Evolutionary conservation across 2,113 vertebrate genomes (phyloP).

Genomic region (Glareola pratincola): DNA sequence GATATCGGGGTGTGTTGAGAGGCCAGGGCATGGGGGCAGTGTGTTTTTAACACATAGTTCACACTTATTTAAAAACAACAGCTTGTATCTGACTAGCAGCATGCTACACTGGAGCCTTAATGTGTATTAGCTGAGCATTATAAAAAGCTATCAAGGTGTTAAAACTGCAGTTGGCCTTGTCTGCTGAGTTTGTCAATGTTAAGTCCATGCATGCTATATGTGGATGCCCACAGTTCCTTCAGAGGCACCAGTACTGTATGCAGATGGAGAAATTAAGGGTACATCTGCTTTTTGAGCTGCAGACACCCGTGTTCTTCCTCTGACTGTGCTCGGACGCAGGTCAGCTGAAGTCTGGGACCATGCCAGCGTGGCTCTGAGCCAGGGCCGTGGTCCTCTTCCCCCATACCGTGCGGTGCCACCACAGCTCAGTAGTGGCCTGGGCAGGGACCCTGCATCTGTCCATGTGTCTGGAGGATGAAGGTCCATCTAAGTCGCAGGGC

Average conservation of each 20-base stretch:
- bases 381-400: background rate
- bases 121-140: background rate
- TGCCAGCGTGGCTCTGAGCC: accelerated
- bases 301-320: background rate
- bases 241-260: background rate
- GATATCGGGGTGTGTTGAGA: background rate
- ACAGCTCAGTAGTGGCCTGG: background rate
- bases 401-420: accelerated
- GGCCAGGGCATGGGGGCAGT: background rate
- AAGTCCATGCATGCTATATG: background rate
- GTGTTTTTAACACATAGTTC: background rate
- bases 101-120: background rate
- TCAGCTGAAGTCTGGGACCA: background rate
- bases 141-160: background rate
- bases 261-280: background rate
- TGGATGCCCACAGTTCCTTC: background rate
- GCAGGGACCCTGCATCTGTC: background rate
- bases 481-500: background rate
- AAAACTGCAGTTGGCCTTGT: background rate
- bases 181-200: background rate
- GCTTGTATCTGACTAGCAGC: background rate
- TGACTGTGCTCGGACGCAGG: accelerated
- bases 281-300: background rate
- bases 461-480: accelerated
- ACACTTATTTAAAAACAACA: background rate